A percentile compares a stretch with the other conserved stretches of the same genome.
phyloP scores from a whole-genome alignment of 2,888 invertebrate species.

The Apodemia zela region DNA sequence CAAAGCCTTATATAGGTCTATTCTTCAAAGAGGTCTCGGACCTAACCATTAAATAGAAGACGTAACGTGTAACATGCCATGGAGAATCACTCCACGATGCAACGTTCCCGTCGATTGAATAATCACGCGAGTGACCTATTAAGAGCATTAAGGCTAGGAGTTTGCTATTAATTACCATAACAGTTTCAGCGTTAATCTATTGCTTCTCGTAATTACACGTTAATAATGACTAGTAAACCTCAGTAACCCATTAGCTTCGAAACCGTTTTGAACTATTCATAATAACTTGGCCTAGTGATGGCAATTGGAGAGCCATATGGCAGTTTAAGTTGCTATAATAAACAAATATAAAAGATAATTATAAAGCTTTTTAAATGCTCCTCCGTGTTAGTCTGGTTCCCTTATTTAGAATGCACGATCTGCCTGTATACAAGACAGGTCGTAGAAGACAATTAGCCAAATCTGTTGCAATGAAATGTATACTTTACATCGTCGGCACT shows the following conservation, averaged over 20 bases:
- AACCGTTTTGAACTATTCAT: background rate
- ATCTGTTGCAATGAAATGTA: too few species aligned
- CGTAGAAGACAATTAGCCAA: too few species aligned
- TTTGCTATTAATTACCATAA: constrained; percentile 8
- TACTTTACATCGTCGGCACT: too few species aligned
- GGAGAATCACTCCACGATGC: constrained; percentile 1
- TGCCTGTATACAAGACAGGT: too few species aligned
- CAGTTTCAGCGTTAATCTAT: constrained; percentile 10
- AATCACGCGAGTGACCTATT: constrained; percentile 13
- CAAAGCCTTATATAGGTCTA: too few species aligned
- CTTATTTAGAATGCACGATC: too few species aligned
- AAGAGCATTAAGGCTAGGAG: constrained; percentile 14
- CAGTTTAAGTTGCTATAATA: background rate
- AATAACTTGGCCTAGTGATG: background rate
- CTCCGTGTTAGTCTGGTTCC: too few species aligned
- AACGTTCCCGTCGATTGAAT: constrained; percentile 5
- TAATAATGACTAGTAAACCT: constrained; percentile 5
- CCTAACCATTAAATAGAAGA: background rate
- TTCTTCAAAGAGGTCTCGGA: too few species aligned
- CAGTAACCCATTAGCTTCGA: background rate
- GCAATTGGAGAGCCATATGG: background rate
- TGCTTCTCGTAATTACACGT: constrained; percentile 6
- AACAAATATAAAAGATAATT: too few species aligned
- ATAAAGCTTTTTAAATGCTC: too few species aligned
- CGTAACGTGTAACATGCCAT: background rate